Percentiles rank a stretch among this genome's conserved stretches.
Conservation (phyloP, 2,113 vertebrate genomes). For the Macrotis lagotis region DNA sequence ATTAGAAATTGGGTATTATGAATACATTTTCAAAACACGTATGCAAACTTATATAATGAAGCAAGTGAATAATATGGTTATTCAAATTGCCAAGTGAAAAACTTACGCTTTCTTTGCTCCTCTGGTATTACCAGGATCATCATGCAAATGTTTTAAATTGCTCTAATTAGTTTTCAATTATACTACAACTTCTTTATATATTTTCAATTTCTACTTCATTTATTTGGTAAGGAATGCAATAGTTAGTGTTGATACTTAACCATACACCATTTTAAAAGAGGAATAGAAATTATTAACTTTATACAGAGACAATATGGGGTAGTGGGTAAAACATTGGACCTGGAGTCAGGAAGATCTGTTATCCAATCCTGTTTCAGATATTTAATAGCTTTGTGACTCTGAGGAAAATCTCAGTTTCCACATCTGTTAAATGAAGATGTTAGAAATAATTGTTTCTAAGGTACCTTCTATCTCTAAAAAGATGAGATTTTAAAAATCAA, state of each 20-base stretch:
- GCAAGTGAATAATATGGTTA: slow-evolving; percentile 29
- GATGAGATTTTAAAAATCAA: background rate
- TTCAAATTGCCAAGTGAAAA: slow-evolving; percentile 32
- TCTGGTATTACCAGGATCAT: slow-evolving; percentile 24
- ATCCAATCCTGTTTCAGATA: background rate
- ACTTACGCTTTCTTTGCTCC: background rate
- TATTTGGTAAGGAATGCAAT: slow-evolving; percentile 29
- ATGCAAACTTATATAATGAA: slow-evolving; percentile 56
- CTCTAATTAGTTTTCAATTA: slow-evolving; percentile 51
- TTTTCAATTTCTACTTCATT: slow-evolving; percentile 41
- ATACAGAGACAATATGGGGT: background rate
- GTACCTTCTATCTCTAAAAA: background rate
- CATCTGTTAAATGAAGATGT: background rate
- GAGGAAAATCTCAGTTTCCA: background rate
- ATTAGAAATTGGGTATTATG: slow-evolving; percentile 59
- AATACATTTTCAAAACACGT: slow-evolving; percentile 49
- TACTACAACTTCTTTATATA: slow-evolving; percentile 48
- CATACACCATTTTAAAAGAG: background rate
- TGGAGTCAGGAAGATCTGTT: background rate
- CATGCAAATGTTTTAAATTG: slow-evolving; percentile 52
- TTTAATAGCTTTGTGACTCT: background rate
- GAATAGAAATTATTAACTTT: background rate
- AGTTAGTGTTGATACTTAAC: background rate
- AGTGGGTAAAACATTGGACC: background rate
- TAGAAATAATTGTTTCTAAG: background rate